phyloP scores from a whole-genome alignment of 2,113 vertebrate species.

The Symphodus melops region DNA sequence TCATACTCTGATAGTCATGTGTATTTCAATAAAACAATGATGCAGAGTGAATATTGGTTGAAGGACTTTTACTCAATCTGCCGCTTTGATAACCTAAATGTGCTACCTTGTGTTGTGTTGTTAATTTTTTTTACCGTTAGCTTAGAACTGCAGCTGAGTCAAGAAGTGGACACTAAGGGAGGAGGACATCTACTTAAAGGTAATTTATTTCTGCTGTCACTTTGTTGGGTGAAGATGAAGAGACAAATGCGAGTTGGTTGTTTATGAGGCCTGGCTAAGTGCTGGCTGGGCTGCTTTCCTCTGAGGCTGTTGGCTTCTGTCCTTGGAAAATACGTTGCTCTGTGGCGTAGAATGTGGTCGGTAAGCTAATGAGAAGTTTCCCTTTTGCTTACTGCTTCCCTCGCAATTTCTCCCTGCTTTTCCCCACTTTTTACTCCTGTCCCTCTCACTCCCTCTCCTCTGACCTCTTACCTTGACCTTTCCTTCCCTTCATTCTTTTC shows the following conservation, averaged over 20 bases:
- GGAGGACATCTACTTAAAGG: conserved; percentile 70
- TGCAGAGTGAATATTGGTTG: background rate
- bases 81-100: conserved; percentile 1
- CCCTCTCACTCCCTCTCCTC: conserved; percentile 17
- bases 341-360: conserved; percentile 69
- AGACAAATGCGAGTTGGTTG: conserved; percentile 78
- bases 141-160: conserved; percentile 28
- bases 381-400: conserved; percentile 55
- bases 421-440: conserved; percentile 28
- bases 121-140: conserved; percentile 7
- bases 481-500: background rate
- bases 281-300: conserved; percentile 71
- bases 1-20: background rate
- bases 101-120: background rate
- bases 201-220: conserved; percentile 78
- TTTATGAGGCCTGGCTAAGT: conserved; percentile 79
- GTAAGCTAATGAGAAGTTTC: conserved; percentile 73
- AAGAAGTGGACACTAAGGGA: conserved; percentile 38
- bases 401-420: conserved; percentile 24
- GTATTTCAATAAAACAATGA: background rate
- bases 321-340: conserved; percentile 72
- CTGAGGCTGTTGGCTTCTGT: conserved; percentile 71
- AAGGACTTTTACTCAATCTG: background rate
- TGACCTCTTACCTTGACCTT: conserved; percentile 28
- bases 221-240: conserved; percentile 78